These are phyloP conservation scores for Leptodactylus fallax DNA, from an alignment of 2,797 vertebrate genomes.

Conservation along the genomic window DNA sequence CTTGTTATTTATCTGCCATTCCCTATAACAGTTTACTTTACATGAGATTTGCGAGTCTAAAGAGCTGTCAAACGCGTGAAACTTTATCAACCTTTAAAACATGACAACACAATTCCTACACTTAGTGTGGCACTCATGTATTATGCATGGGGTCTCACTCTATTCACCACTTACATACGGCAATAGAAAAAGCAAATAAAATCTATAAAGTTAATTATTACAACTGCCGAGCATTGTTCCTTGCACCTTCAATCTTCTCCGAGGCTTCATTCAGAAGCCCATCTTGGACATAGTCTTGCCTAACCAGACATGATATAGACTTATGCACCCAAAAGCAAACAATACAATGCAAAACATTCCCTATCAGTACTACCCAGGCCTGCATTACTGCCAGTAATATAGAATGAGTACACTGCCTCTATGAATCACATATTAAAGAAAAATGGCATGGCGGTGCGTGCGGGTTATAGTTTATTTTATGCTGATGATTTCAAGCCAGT, in stretches of 20 bases:
- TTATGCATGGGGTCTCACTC: conserved; percentile 1
- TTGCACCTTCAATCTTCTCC: conserved; percentile 37
- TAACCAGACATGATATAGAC: conserved; percentile 49
- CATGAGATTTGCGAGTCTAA: neutral
- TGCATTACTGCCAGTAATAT: conserved; percentile 54
- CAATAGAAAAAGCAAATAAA: conserved; percentile 16
- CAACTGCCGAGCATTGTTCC: neutral
- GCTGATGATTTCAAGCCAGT: conserved; percentile 57
- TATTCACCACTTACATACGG: neutral
- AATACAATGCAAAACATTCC: conserved; percentile 52
- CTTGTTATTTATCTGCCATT: neutral
- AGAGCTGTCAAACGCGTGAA: conserved; percentile 6
- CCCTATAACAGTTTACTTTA: conserved; percentile 1
- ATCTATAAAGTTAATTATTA: conserved; percentile 11
- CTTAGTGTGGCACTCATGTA: neutral
- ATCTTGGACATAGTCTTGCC: conserved; percentile 45
- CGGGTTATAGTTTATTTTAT: conserved; percentile 63
- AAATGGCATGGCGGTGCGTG: conserved; percentile 69
- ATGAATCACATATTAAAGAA: conserved; percentile 61
- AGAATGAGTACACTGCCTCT: conserved; percentile 65
- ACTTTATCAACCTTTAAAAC: neutral
- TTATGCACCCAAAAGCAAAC: conserved; percentile 40
- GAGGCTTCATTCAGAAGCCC: conserved; percentile 19
- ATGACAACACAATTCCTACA: conserved; percentile 9
- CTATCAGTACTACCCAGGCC: conserved; percentile 69